Evolutionary conservation across 92 coral and sea anemone genomes (phyloP).

Genomic region (Phenganax marumi): DNA sequence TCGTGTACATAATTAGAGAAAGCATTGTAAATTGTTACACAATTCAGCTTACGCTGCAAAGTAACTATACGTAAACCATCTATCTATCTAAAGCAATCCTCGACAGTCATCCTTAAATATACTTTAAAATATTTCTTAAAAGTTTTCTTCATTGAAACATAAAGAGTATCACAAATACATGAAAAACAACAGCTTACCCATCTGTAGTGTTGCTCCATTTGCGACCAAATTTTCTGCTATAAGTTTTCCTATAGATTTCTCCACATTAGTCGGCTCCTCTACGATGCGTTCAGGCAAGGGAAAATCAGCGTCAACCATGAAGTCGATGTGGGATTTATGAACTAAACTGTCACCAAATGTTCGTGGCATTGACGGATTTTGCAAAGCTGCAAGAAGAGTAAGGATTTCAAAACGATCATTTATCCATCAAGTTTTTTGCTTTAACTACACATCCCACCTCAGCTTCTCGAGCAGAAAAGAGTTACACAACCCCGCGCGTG

Average conservation of each 20-base stretch:
- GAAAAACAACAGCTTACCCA: constrained; percentile 61
- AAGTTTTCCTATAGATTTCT: constrained; percentile 75
- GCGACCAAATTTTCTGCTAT: constrained; percentile 80
- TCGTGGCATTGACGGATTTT: constrained; percentile 91
- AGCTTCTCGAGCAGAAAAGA: too few relatives aligned
- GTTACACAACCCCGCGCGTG: too few relatives aligned
- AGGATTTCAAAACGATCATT: not conserved
- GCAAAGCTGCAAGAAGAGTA: constrained; percentile 57
- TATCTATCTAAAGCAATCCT: too few relatives aligned
- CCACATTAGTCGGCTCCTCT: constrained; percentile 65
- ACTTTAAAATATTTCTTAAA: too few relatives aligned
- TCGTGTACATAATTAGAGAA: too few relatives aligned
- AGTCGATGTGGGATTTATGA: constrained; percentile 92
- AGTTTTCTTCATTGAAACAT: not conserved
- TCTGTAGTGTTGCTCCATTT: constrained; percentile 93
- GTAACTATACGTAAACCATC: too few relatives aligned
- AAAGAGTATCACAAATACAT: not conserved
- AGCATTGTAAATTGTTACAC: too few relatives aligned
- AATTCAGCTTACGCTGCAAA: too few relatives aligned
- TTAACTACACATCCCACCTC: too few relatives aligned
- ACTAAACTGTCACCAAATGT: constrained; percentile 93
- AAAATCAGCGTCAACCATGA: constrained; percentile 77
- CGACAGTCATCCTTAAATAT: too few relatives aligned
- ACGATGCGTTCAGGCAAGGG: constrained; percentile 75
- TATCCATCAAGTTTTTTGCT: too few relatives aligned